These are phyloP conservation scores for Morone saxatilis DNA, from an alignment of 2,113 vertebrate genomes.

Conservation along the genomic window DNA sequence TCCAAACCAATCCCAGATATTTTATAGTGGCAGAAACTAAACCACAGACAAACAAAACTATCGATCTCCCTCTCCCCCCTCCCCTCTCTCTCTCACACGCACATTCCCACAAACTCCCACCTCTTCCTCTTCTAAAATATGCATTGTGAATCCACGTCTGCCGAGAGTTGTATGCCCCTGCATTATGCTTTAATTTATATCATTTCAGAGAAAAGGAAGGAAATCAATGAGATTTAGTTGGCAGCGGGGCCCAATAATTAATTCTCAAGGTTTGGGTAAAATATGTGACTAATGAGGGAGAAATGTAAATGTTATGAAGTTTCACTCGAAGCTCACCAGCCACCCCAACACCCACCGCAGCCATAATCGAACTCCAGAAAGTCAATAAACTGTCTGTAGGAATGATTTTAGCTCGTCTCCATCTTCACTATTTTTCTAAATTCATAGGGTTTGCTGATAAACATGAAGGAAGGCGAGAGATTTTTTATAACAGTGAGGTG, in stretches of 20 bases:
- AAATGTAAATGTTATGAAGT: constrained; percentile 73
- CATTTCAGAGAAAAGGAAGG: constrained; percentile 54
- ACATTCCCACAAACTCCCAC: not conserved
- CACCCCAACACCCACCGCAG: constrained; percentile 8
- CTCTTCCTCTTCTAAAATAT: constrained; percentile 62
- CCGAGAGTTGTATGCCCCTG: constrained; percentile 37
- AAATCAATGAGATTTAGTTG: constrained; percentile 74
- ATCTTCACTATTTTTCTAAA: constrained; percentile 21
- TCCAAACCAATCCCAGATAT: constrained; percentile 44
- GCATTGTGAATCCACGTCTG: constrained; percentile 59
- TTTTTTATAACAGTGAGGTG: not conserved
- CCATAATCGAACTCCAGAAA: constrained; percentile 64
- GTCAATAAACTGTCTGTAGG: constrained; percentile 56
- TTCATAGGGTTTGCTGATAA: constrained; percentile 31
- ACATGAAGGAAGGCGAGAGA: not conserved
- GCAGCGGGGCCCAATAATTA: constrained; percentile 62
- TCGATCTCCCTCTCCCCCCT: constrained; percentile 40
- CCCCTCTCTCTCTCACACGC: not conserved
- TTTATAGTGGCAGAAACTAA: constrained; percentile 38
- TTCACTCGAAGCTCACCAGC: constrained; percentile 37
- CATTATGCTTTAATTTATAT: constrained; percentile 73
- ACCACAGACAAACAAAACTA: constrained; percentile 50
- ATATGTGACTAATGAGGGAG: constrained; percentile 75
- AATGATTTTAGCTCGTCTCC: constrained; percentile 31
- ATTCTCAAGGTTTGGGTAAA: constrained; percentile 80